Evolutionary conservation across 2,888 invertebrate genomes (phyloP), one percentile per base, ranked within the genome.

Genomic region (Amorpha juglandis): DNA sequence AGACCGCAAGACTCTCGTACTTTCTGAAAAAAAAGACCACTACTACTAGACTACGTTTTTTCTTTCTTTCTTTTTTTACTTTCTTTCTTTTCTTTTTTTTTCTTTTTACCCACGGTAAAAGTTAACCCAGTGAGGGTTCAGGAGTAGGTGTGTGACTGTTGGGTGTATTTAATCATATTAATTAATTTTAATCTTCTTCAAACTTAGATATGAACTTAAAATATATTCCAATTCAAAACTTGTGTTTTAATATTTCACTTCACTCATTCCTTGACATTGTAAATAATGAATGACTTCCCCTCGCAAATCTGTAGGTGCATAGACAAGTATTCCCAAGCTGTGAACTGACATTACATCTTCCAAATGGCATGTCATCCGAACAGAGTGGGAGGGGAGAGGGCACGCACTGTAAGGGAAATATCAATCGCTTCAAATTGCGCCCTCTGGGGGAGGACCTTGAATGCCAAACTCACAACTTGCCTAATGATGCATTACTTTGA

Each of bases 391-490:
- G 66, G 66, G 53, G 58, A 62, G 65, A 45, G 51, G 48, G 48
- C 65, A 50, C 50, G 45, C 62, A 45, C 51, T 63, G 52, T 74
- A 76, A 76, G 78, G 78, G 81, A 85, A 85, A 85, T 85, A 85
- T 83, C 84, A 85, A 86, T 86, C 84, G 86, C 78, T 77, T 73
- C 80, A 80, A 81, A 83, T 82, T 82, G 78, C 78, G 72, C 77
- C 78, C 80, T 80, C 73, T 67, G 71, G 75, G 81, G 81, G 82
- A 76, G 79, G 82, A 83, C 83, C 83, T 83, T 85, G 86, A 84
- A 86, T 86, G 85, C 83, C 86, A 86, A 82, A 79, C 79, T 81
- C 83, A 82, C 84, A 79, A 82, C 79, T 81, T 81, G 74, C 78
- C 83, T 83, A 83, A 83, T 83, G 82, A 82, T 82, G 79, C 82